A percentile compares a stretch with the other conserved stretches of the same genome.
These are phyloP conservation scores for Morpho helenor DNA, from an alignment of 2,888 invertebrate species.

Conservation along the genomic window DNA sequence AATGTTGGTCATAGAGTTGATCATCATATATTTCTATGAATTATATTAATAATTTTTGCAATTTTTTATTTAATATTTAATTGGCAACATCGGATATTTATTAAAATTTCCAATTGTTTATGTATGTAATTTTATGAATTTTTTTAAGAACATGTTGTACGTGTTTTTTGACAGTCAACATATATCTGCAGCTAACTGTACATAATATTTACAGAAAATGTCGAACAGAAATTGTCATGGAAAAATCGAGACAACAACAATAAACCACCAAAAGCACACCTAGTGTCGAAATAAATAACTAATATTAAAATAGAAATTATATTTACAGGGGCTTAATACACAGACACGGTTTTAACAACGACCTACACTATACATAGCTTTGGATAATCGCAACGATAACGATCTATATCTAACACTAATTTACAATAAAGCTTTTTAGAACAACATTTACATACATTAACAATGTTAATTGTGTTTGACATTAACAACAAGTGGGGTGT, in stretches of 20 bases:
- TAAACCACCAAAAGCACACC: conserved; percentile 60
- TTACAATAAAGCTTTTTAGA: conserved; percentile 77
- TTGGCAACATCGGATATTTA: too few species aligned
- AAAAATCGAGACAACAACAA: conserved; percentile 40
- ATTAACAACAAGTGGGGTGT: conserved; percentile 44
- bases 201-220: neutral
- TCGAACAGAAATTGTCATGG: conserved; percentile 52
- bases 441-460: conserved; percentile 72
- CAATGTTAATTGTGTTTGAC: conserved; percentile 35
- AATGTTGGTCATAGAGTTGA: too few species aligned
- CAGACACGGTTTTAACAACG: conserved; percentile 52
- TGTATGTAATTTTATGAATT: too few species aligned
- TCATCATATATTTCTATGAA: too few species aligned
- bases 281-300: conserved; percentile 70
- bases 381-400: conserved; percentile 69
- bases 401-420: conserved; percentile 66
- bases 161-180: neutral
- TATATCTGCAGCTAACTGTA: neutral
- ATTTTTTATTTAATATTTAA: too few species aligned
- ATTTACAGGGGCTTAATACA: conserved; percentile 54
- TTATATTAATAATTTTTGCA: too few species aligned
- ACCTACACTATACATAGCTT: conserved; percentile 68
- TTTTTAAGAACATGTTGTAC: too few species aligned
- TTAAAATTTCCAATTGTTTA: too few species aligned
- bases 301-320: conserved; percentile 49